These are phyloP conservation scores for Sinhomidia bicolor DNA, from an alignment of 2,888 invertebrate genomes.

Conservation along the genomic window DNA sequence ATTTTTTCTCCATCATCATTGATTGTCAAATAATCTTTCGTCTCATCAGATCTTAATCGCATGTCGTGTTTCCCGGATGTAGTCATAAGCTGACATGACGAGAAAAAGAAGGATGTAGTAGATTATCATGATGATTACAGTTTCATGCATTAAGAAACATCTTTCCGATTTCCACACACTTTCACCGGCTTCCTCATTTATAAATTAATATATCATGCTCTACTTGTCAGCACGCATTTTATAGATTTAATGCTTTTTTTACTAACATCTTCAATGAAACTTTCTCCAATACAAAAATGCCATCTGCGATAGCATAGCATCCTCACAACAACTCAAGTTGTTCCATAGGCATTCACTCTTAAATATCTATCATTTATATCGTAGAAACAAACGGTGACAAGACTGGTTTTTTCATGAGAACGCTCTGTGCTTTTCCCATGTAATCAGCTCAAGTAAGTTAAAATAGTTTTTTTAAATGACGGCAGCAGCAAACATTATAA, in stretches of 20 bases:
- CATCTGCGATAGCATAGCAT: too few relatives aligned
- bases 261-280: neutral
- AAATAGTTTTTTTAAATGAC: neutral
- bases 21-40: neutral
- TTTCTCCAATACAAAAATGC: neutral
- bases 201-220: neutral
- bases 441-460: neutral
- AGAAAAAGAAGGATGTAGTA: neutral
- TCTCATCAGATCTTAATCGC: neutral
- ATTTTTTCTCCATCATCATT: neutral
- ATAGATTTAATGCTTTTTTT: too few relatives aligned
- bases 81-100: neutral
- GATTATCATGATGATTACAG: neutral
- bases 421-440: neutral
- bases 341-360: too few relatives aligned
- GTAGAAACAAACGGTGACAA: neutral
- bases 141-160: neutral
- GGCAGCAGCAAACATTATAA: neutral
- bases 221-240: neutral
- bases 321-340: too few relatives aligned
- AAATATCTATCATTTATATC: too few relatives aligned
- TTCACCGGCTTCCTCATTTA: constrained; percentile 15
- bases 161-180: constrained; percentile 2
- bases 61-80: neutral
- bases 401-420: neutral